A percentile compares a stretch with the other conserved stretches of the same genome.
Evolutionary conservation across 1,140 invertebrate genomes (phyloP).

Genomic region (Pogonomyrmex californicus): DNA sequence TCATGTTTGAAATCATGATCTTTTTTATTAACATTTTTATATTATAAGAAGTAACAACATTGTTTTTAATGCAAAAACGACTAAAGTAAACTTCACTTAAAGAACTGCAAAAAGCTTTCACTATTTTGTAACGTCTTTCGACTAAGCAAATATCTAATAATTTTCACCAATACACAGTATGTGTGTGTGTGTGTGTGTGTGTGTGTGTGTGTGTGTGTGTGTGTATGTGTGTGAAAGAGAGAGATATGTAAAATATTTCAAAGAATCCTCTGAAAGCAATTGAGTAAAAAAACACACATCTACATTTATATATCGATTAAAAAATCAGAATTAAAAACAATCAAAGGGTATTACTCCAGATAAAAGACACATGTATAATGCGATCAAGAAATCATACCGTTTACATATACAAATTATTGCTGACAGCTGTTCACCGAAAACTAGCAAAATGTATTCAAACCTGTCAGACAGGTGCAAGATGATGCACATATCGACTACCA

Average conservation of each 20-base stretch:
- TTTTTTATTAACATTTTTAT: constrained; percentile 32
- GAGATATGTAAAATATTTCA: background rate
- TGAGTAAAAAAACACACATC: background rate
- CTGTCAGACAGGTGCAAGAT: constrained; percentile 24
- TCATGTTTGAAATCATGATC: background rate
- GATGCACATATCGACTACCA: background rate
- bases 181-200: too few relatives aligned
- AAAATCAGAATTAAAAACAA: background rate
- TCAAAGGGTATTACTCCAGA: background rate
- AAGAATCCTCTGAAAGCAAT: background rate
- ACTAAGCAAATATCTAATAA: background rate
- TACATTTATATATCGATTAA: background rate
- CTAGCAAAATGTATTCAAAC: constrained; percentile 8
- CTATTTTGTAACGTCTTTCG: constrained; percentile 1
- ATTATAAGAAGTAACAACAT: constrained; percentile 1
- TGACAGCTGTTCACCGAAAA: constrained; percentile 3
- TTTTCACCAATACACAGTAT: background rate
- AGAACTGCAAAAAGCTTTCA: background rate
- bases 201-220: too few relatives aligned
- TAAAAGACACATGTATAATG: constrained; percentile 20
- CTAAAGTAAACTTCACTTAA: background rate
- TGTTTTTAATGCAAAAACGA: background rate
- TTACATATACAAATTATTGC: constrained; percentile 26
- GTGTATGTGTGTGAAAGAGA: too few relatives aligned
- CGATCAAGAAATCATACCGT: background rate